Conservation (phyloP, 1,140 invertebrate genomes). For the Tetramorium alpestre region DNA sequence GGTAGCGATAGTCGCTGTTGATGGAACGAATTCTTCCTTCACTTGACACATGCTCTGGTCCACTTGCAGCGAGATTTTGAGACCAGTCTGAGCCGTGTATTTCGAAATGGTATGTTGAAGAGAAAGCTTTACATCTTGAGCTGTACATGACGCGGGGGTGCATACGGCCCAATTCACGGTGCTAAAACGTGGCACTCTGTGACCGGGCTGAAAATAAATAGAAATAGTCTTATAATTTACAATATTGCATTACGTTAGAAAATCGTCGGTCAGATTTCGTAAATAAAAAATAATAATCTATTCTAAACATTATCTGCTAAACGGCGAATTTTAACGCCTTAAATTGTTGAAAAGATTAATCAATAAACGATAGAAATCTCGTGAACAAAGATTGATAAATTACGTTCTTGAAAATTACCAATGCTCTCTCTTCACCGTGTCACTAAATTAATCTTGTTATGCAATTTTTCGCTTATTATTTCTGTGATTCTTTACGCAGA, state of each 20-base stretch:
- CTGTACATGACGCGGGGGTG: constrained; percentile 87
- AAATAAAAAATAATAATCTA: not conserved
- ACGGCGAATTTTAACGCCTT: not conserved
- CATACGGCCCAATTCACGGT: constrained; percentile 89
- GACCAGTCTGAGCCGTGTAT: constrained; percentile 83
- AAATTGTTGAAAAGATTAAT: not conserved
- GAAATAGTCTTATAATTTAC: not conserved
- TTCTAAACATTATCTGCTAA: not conserved
- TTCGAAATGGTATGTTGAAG: constrained; percentile 84
- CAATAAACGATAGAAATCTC: not conserved
- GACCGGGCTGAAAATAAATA: constrained; percentile 86
- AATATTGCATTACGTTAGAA: not conserved
- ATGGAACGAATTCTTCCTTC: constrained; percentile 77
- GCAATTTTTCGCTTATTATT: not conserved
- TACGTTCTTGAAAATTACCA: not conserved
- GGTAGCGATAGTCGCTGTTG: constrained; percentile 84
- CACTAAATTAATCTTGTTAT: not conserved
- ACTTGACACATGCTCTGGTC: constrained; percentile 88
- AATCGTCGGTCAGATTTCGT: not conserved
- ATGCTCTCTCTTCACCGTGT: not conserved
- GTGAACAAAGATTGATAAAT: not conserved
- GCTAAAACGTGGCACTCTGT: constrained; percentile 88
- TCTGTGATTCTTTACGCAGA: not conserved
- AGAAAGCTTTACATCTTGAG: constrained; percentile 86
- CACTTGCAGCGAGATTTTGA: constrained; percentile 86